phyloP scores from a whole-genome alignment of 2,797 vertebrate species.

The Falco naumanni region DNA sequence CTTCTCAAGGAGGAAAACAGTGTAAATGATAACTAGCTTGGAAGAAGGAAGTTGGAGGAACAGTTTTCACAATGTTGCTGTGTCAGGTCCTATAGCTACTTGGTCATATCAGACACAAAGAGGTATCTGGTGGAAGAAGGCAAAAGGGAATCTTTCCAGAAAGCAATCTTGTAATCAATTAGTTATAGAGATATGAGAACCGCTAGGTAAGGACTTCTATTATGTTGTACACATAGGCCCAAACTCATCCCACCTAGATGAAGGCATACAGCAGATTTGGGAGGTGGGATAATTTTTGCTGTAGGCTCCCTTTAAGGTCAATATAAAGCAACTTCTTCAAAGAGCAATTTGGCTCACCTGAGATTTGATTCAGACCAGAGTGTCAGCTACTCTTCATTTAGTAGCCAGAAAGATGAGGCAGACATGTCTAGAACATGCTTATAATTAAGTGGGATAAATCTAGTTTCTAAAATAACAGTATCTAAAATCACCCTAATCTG shows the following conservation, averaged over 20 bases:
- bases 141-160: neutral
- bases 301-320: neutral
- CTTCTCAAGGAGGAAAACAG: neutral
- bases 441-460: neutral
- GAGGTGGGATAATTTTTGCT: neutral
- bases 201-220: neutral
- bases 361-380: neutral
- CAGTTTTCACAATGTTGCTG: neutral
- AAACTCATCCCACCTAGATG: neutral
- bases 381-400: neutral
- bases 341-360: neutral
- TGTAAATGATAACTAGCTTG: neutral
- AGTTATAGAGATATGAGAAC: neutral
- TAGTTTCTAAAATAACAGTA: neutral
- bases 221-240: accelerated
- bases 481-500: neutral
- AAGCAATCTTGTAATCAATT: neutral
- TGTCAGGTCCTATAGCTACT: neutral
- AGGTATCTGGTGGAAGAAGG: neutral
- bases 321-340: neutral
- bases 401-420: neutral
- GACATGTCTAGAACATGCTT: neutral
- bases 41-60: neutral
- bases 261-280: neutral
- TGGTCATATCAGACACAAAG: neutral